Evolutionary conservation across 1,140 invertebrate genomes (phyloP).

Genomic region (Drosophila pectinifera): DNA sequence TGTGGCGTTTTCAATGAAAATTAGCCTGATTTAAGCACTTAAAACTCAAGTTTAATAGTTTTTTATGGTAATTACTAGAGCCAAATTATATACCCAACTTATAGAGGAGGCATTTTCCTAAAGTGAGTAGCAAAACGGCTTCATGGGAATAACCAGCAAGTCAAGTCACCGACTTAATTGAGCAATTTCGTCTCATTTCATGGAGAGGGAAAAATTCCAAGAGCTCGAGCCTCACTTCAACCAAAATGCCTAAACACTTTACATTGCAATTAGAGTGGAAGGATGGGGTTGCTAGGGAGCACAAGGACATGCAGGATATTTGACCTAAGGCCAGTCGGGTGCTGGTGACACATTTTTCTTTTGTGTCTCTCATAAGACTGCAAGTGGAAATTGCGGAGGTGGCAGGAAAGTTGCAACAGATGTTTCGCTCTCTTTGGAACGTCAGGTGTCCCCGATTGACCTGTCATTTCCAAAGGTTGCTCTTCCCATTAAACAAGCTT

Average conservation of each 20-base stretch:
- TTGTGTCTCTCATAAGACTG: slow-evolving; percentile 4
- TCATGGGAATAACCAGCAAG: slow-evolving; percentile 3
- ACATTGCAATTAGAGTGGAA: slow-evolving; percentile 65
- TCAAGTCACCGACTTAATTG: slow-evolving; percentile 52
- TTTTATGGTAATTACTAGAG: neutral
- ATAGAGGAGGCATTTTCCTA: slow-evolving; percentile 17
- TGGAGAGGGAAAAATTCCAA: neutral
- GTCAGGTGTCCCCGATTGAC: slow-evolving; percentile 35
- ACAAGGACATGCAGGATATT: slow-evolving; percentile 7
- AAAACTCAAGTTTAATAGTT: neutral
- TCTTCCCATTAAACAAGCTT: slow-evolving; percentile 47
- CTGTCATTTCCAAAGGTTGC: slow-evolving; percentile 22
- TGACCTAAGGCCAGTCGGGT: slow-evolving; percentile 15
- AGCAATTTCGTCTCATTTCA: slow-evolving; percentile 51
- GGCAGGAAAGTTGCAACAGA: slow-evolving; percentile 35
- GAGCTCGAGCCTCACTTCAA: slow-evolving; percentile 29
- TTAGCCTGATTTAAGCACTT: neutral
- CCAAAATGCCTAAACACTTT: slow-evolving; percentile 69
- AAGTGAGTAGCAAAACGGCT: slow-evolving; percentile 36
- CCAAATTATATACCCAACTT: slow-evolving; percentile 8
- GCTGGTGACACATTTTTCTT: slow-evolving; percentile 23
- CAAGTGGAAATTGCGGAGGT: slow-evolving; percentile 16
- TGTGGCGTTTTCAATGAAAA: neutral
- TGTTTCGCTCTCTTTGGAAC: slow-evolving; percentile 17
- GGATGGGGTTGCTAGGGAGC: slow-evolving; percentile 2